Evolutionary conservation across 2,797 vertebrate genomes (phyloP).

Genomic region (Telmatherina bonti): DNA sequence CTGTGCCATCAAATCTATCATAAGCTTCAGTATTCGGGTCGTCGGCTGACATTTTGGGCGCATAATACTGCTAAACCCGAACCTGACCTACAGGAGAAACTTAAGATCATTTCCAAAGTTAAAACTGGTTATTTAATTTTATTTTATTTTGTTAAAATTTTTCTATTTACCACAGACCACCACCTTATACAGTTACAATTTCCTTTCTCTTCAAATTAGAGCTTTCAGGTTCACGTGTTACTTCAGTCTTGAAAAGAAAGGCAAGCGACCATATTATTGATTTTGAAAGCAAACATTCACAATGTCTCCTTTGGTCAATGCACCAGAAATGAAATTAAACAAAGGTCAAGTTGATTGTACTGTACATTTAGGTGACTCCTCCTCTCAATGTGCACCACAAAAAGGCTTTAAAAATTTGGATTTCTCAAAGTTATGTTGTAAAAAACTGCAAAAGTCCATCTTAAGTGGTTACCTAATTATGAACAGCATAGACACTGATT

Average conservation of each 20-base stretch:
- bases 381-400: not conserved
- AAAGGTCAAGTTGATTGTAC: constrained; percentile 35
- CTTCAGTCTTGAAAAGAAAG: constrained; percentile 16
- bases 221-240: constrained; percentile 8
- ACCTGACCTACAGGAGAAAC: not conserved
- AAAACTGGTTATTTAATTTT: not conserved
- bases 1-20: not conserved
- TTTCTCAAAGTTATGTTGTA: not conserved
- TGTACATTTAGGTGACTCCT: constrained; percentile 13
- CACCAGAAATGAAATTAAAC: constrained; percentile 34
- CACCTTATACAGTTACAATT: not conserved
- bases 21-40: not conserved
- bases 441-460: not conserved
- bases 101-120: not conserved
- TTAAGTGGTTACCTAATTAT: no score
- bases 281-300: constrained; percentile 41
- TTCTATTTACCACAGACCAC: not conserved
- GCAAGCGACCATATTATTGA: constrained; percentile 20
- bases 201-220: constrained; percentile 21
- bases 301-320: constrained; percentile 40
- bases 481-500: not conserved
- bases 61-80: not conserved
- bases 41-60: not conserved
- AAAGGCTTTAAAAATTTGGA: not conserved
- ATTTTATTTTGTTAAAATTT: not conserved